Conservation (phyloP, 1,140 invertebrate species). For the Listronotus oregonensis region DNA sequence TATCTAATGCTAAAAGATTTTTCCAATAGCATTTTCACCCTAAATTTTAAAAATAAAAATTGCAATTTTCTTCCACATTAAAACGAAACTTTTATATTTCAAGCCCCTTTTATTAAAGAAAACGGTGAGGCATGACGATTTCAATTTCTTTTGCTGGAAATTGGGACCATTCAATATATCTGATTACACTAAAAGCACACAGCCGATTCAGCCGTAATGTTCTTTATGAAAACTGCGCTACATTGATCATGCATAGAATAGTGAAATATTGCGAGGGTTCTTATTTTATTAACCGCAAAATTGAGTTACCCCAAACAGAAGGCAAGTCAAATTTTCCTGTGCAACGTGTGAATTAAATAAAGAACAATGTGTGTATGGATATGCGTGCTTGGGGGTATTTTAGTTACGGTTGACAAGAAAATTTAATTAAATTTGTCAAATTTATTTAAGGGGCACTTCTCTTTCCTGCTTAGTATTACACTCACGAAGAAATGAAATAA, state of each 20-base stretch:
- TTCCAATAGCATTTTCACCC: constrained; percentile 15
- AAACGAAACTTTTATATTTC: constrained; percentile 25
- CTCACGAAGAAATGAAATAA: too few relatives aligned
- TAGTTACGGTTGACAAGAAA: background rate
- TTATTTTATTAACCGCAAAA: constrained; percentile 37
- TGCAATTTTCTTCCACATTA: constrained; percentile 28
- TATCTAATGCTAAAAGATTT: background rate
- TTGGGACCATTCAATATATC: constrained; percentile 34
- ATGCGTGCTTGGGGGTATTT: constrained; percentile 1
- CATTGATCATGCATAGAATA: constrained; percentile 34
- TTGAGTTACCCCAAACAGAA: constrained; percentile 19
- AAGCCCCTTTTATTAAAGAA: constrained; percentile 30
- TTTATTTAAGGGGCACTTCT: background rate
- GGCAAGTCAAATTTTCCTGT: background rate
- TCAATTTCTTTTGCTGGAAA: constrained; percentile 21
- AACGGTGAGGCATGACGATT: constrained; percentile 31
- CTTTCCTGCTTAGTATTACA: too few relatives aligned
- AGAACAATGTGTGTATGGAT: constrained; percentile 3
- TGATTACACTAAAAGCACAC: constrained; percentile 26
- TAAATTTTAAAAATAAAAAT: constrained; percentile 18
- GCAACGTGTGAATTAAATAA: background rate
- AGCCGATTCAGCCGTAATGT: constrained; percentile 13
- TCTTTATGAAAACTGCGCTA: constrained; percentile 25
- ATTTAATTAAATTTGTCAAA: background rate
- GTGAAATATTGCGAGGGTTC: constrained; percentile 15